phyloP scores from a whole-genome alignment of 2,113 vertebrate genomes.

The Melanostigma gelatinosum region DNA sequence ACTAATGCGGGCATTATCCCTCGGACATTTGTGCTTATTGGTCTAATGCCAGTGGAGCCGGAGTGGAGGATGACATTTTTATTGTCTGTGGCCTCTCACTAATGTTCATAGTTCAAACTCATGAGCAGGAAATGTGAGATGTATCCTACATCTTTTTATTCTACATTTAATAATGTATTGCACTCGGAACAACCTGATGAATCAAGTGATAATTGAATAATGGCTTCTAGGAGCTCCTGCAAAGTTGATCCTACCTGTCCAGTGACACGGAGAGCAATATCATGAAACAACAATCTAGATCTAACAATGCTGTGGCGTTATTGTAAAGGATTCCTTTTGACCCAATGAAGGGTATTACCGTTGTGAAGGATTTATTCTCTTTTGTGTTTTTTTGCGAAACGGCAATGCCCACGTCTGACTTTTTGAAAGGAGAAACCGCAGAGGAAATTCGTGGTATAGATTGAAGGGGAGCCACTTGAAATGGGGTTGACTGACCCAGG shows the following conservation, averaged over 20 bases:
- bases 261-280: conserved; percentile 28
- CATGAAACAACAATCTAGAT: conserved; percentile 56
- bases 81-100: conserved; percentile 60
- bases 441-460: conserved; percentile 69
- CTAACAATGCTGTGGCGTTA: conserved; percentile 51
- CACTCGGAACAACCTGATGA: conserved; percentile 21
- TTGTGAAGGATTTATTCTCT: conserved; percentile 67
- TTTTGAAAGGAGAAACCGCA: conserved; percentile 58
- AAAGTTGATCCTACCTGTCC: conserved; percentile 36
- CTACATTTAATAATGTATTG: conserved; percentile 43
- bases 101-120: conserved; percentile 58
- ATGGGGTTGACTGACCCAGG: conserved; percentile 79
- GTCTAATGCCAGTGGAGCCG: conserved; percentile 65
- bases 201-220: conserved; percentile 51
- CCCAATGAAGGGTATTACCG: conserved; percentile 62
- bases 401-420: conserved; percentile 52
- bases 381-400: conserved; percentile 65
- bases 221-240: neutral
- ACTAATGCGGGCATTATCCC: conserved; percentile 74
- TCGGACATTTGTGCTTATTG: conserved; percentile 69
- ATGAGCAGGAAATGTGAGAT: conserved; percentile 26
- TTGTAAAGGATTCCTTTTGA: conserved; percentile 73
- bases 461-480: conserved; percentile 77
- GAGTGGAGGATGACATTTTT: conserved; percentile 63
- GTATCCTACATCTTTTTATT: conserved; percentile 27